Percentiles rank a stretch among this genome's conserved stretches.
phyloP scores from a whole-genome alignment of 2,888 invertebrate species.

The Xylota segnis region DNA sequence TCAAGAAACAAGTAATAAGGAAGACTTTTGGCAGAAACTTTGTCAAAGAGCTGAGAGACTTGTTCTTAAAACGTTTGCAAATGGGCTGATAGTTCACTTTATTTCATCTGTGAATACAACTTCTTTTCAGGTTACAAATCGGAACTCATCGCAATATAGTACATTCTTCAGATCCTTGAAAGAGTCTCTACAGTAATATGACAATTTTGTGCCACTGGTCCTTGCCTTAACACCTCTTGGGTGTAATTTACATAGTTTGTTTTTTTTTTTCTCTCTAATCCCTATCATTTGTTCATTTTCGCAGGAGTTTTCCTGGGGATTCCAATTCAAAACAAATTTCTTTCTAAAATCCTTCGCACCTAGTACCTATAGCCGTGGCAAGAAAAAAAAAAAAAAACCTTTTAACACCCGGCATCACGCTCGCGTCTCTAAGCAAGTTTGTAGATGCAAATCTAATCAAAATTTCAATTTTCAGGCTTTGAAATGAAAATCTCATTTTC shows the following conservation, averaged over 20 bases:
- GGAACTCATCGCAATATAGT: no score
- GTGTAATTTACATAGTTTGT: background rate
- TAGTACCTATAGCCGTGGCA: background rate
- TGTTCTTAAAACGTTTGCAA: no score
- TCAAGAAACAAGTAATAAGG: no score
- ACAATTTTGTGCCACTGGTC: background rate
- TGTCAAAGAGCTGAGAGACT: no score
- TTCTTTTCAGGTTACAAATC: no score
- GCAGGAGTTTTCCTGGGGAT: conserved; percentile 3
- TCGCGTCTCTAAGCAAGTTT: conserved; percentile 55
- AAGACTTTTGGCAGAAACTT: no score
- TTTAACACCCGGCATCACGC: conserved; percentile 38
- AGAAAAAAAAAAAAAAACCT: conserved; percentile 21
- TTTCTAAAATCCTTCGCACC: background rate
- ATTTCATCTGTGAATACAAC: no score
- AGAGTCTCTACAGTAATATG: no score
- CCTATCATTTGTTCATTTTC: conserved; percentile 4
- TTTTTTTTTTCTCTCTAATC: background rate
- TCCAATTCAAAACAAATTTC: conserved; percentile 13
- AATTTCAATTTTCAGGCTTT: conserved; percentile 77
- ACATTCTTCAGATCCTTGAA: background rate
- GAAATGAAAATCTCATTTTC: conserved; percentile 76
- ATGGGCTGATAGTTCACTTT: no score
- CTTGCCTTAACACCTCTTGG: background rate
- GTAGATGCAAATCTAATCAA: conserved; percentile 76